Evolutionary conservation across 2,888 invertebrate genomes (phyloP).

Genomic region (Bombylius major): DNA sequence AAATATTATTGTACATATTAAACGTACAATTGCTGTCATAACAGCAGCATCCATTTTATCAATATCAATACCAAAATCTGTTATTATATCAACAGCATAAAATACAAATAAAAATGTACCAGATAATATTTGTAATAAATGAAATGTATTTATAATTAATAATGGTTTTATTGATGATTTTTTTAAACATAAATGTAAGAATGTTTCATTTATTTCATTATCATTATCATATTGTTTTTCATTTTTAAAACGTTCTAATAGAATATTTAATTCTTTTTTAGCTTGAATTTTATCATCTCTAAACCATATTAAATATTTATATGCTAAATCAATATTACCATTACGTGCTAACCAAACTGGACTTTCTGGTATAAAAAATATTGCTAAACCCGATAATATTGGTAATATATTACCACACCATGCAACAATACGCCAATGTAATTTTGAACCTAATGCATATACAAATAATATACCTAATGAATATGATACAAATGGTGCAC

Average conservation of each 20-base stretch:
- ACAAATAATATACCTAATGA: constrained; percentile 61
- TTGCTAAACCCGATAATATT: constrained; percentile 43
- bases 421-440: constrained; percentile 59
- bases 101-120: constrained; percentile 68
- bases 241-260: constrained; percentile 46
- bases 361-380: constrained; percentile 58
- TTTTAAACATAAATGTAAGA: constrained; percentile 42
- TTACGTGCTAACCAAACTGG: constrained; percentile 60
- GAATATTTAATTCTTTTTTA: constrained; percentile 47
- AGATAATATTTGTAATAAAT: constrained; percentile 57
- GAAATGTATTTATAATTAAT: constrained; percentile 58
- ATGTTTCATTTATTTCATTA: constrained; percentile 37
- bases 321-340: constrained; percentile 42
- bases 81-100: constrained; percentile 62
- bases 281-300: constrained; percentile 47
- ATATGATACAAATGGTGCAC: constrained; percentile 62
- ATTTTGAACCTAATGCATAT: constrained; percentile 54
- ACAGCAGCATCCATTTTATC: constrained; percentile 48
- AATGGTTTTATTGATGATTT: constrained; percentile 58
- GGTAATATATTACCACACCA: constrained; percentile 50
- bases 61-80: constrained; percentile 41
- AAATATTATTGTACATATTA: constrained; percentile 50
- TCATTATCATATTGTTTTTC: constrained; percentile 41
- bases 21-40: constrained; percentile 53
- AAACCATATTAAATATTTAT: constrained; percentile 45